These are phyloP conservation scores for Orthosia cruda DNA, from an alignment of 2,888 invertebrate genomes.

Conservation along the genomic window DNA sequence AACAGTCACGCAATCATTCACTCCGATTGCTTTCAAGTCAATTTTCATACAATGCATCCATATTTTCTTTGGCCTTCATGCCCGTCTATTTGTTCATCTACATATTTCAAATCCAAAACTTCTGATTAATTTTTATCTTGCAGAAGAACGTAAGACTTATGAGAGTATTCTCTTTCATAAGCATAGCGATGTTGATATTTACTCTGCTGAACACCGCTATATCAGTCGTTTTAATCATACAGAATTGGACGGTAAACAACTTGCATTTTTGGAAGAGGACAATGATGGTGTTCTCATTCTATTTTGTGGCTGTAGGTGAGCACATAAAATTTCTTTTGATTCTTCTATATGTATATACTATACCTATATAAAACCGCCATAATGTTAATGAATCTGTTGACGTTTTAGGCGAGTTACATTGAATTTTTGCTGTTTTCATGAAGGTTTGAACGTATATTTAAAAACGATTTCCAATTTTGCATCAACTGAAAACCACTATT, in stretches of 20 bases:
- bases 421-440: background rate
- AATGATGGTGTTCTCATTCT: background rate
- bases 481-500: too few relatives aligned
- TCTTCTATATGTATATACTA: too few relatives aligned
- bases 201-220: background rate
- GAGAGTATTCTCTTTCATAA: background rate
- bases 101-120: background rate
- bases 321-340: too few relatives aligned
- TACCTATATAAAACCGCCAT: too few relatives aligned
- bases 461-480: background rate
- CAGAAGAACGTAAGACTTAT: background rate
- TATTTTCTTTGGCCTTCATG: background rate
- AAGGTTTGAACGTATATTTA: background rate
- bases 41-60: too few relatives aligned
- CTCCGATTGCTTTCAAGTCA: background rate
- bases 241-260: background rate
- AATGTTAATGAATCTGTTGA: background rate
- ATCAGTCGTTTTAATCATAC: background rate
- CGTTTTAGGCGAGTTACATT: too few relatives aligned
- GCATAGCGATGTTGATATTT: background rate
- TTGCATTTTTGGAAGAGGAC: background rate
- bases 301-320: constrained; percentile 3
- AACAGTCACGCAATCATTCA: background rate
- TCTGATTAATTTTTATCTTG: background rate
- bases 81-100: background rate